Conservation (phyloP, 2,113 vertebrate genomes). For the Hiodon tergisus region DNA sequence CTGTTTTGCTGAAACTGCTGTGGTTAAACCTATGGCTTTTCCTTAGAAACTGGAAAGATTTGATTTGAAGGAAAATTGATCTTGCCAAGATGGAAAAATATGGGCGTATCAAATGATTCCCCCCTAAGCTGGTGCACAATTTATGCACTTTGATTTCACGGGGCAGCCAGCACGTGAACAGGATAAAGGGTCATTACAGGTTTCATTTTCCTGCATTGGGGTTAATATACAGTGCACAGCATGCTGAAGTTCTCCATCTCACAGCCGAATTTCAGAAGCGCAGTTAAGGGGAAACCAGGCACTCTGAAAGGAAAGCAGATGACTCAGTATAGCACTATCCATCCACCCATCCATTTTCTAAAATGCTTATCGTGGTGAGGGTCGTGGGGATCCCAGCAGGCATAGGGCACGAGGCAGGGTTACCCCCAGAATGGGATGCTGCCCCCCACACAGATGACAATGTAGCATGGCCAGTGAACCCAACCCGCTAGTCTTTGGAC, state of each 20-base stretch:
- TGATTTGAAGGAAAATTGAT: conserved; percentile 41
- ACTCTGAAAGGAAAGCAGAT: no score
- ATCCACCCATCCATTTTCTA: no score
- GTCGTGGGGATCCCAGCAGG: no score
- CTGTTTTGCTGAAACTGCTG: conserved; percentile 34
- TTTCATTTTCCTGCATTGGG: conserved; percentile 27
- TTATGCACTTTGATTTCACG: conserved; percentile 34
- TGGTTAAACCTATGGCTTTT: conserved; percentile 27
- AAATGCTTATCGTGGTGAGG: no score
- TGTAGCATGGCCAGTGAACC: no score
- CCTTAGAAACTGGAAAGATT: conserved; percentile 33
- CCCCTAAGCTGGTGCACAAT: conserved; percentile 29
- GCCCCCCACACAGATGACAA: no score
- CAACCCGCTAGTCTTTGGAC: no score
- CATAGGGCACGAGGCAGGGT: no score
- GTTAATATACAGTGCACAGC: conserved; percentile 12
- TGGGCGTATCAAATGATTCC: conserved; percentile 32
- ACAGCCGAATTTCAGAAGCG: background rate
- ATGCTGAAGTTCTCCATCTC: conserved; percentile 1
- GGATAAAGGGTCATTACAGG: conserved; percentile 39
- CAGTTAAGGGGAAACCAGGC: background rate
- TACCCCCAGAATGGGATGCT: no score
- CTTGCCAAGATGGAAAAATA: conserved; percentile 27
- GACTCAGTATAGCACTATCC: no score
- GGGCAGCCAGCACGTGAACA: conserved; percentile 25